Evolutionary conservation across 2,888 invertebrate genomes (phyloP).

Genomic region (Phalera bucephala): DNA sequence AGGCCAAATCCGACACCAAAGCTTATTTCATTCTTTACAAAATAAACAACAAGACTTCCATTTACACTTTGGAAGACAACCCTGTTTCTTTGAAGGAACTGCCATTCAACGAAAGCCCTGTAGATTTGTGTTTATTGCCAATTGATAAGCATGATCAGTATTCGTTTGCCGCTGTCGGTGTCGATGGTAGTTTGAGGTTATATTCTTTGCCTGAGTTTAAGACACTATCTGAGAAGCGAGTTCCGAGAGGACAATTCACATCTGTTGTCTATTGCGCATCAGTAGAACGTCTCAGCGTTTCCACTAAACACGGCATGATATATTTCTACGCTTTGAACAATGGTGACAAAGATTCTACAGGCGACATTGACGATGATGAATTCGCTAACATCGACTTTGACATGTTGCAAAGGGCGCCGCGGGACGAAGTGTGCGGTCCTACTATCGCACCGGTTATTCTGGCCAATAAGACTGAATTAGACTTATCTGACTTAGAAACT

Average conservation of each 20-base stretch:
- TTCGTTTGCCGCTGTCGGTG: constrained; percentile 88
- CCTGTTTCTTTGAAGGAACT: constrained; percentile 85
- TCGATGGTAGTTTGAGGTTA: constrained; percentile 89
- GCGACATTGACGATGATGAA: constrained; percentile 89
- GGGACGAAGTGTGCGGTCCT: constrained; percentile 58
- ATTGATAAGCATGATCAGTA: constrained; percentile 74
- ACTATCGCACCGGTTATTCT: constrained; percentile 63
- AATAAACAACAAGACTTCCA: constrained; percentile 62
- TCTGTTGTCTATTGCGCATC: constrained; percentile 94
- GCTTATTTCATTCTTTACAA: constrained; percentile 68
- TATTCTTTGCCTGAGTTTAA: constrained; percentile 88
- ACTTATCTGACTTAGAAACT: constrained; percentile 84
- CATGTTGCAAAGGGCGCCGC: constrained; percentile 66
- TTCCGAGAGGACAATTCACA: constrained; percentile 88
- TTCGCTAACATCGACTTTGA: constrained; percentile 74
- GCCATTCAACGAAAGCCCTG: constrained; percentile 85
- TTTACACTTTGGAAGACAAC: constrained; percentile 77
- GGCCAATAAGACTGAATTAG: constrained; percentile 84
- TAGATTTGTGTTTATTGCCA: constrained; percentile 88
- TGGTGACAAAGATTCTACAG: constrained; percentile 87
- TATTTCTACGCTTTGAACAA: constrained; percentile 92
- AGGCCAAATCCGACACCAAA: constrained; percentile 54
- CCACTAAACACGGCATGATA: constrained; percentile 90
- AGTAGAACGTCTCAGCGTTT: constrained; percentile 93
- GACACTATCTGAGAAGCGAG: constrained; percentile 86